Evolutionary conservation across 1,140 invertebrate species (phyloP).

Genomic region (Zaprionus lachaisei): DNA sequence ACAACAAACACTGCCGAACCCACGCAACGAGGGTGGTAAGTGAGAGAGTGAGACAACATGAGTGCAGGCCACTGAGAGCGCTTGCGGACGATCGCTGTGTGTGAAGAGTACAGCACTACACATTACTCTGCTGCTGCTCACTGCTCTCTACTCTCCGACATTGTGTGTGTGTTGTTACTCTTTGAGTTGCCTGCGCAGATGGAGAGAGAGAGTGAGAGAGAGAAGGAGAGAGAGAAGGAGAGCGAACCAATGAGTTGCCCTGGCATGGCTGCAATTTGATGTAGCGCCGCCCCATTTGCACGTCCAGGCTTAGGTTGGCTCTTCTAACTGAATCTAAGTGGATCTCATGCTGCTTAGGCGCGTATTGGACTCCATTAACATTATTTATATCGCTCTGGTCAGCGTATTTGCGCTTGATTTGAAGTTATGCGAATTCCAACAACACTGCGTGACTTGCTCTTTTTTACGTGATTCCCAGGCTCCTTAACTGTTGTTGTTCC

Average conservation of each 20-base stretch:
- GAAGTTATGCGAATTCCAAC: slow-evolving; percentile 62
- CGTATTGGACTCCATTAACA: slow-evolving; percentile 32
- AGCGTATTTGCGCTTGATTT: slow-evolving; percentile 57
- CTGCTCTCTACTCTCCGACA: slow-evolving; percentile 15
- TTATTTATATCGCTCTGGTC: slow-evolving; percentile 45
- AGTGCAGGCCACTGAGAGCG: slow-evolving; percentile 14
- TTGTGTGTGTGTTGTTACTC: not conserved
- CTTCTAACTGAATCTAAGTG: slow-evolving; percentile 39
- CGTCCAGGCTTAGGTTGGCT: not conserved
- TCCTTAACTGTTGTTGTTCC: slow-evolving; percentile 17
- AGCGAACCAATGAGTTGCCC: slow-evolving; percentile 55
- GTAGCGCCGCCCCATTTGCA: slow-evolving; percentile 59
- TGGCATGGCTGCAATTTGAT: slow-evolving; percentile 71
- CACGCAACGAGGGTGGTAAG: slow-evolving; percentile 44
- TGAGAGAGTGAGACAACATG: slow-evolving; percentile 42
- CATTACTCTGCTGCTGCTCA: not conserved
- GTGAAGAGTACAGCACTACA: slow-evolving; percentile 17
- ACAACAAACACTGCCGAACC: slow-evolving; percentile 40
- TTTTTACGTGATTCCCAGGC: slow-evolving; percentile 22
- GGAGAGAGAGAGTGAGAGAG: not conserved
- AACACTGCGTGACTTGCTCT: slow-evolving; percentile 20
- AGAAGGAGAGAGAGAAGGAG: not conserved
- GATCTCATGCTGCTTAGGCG: slow-evolving; percentile 24
- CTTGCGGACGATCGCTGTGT: slow-evolving; percentile 7
- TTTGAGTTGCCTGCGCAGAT: slow-evolving; percentile 50